These are phyloP conservation scores for Schrankia costaestrigalis DNA, from an alignment of 2,888 invertebrate species.

Conservation along the genomic window DNA sequence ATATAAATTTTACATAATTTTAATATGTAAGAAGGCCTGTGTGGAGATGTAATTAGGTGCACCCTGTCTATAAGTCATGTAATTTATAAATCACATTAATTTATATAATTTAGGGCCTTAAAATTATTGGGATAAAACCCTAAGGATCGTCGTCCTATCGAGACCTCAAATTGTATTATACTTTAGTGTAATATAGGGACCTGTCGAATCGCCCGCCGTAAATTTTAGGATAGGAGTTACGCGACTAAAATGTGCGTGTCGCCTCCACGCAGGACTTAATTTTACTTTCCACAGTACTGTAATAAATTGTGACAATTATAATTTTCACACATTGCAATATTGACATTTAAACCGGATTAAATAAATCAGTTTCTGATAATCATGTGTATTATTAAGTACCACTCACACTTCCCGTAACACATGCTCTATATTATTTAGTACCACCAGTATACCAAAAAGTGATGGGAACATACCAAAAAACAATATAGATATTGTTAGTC, in stretches of 20 bases:
- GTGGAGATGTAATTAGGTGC: conserved; percentile 49
- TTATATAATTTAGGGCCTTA: conserved; percentile 37
- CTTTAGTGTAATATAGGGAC: conserved; percentile 26
- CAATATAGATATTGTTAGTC: too few species aligned
- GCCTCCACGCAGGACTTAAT: conserved; percentile 53
- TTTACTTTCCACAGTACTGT: conserved; percentile 39
- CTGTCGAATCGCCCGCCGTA: conserved; percentile 39
- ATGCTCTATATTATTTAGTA: too few species aligned
- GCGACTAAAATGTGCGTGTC: conserved; percentile 30
- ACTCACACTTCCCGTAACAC: too few species aligned
- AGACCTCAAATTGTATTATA: conserved; percentile 16
- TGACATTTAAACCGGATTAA: conserved; percentile 58
- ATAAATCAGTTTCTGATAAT: conserved; percentile 45
- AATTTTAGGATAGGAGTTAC: conserved; percentile 30
- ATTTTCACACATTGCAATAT: conserved; percentile 53
- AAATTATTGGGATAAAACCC: conserved; percentile 14
- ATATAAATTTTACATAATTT: conserved; percentile 11
- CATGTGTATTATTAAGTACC: conserved; percentile 30
- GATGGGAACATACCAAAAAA: too few species aligned
- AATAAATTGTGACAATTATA: conserved; percentile 36
- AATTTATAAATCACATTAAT: conserved; percentile 43
- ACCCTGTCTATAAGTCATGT: conserved; percentile 45
- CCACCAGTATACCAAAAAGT: too few species aligned
- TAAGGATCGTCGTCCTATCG: conserved; percentile 5
- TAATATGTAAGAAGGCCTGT: conserved; percentile 40